Evolutionary conservation across 2,888 invertebrate genomes (phyloP).

Genomic region (Acanthosepion lycidas): DNA sequence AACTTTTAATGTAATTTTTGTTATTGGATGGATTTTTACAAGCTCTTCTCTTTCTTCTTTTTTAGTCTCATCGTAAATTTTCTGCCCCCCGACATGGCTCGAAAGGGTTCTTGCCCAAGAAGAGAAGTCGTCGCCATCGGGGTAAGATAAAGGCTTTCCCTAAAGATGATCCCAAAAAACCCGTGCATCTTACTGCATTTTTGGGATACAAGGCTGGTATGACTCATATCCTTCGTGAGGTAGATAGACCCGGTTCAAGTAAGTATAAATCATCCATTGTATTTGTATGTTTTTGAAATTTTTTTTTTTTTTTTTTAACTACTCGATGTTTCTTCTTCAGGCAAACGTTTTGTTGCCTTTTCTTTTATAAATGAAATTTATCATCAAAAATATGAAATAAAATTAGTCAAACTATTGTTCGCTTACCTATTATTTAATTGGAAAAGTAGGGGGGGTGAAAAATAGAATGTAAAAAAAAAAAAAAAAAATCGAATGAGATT

Average conservation of each 20-base stretch:
- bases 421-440: no score
- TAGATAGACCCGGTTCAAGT: slow-evolving; percentile 99
- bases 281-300: neutral
- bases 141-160: slow-evolving; percentile 99
- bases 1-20: no score
- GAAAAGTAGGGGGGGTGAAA: no score
- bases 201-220: slow-evolving; percentile 99
- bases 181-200: slow-evolving; percentile 97
- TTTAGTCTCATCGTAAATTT: slow-evolving; percentile 99
- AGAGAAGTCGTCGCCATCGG: slow-evolving; percentile 94
- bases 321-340: no score
- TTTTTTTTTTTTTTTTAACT: no score
- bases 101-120: slow-evolving; percentile 99
- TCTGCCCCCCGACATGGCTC: slow-evolving; percentile 99
- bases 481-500: no score
- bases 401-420: no score
- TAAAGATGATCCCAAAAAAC: slow-evolving; percentile 95
- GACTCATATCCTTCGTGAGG: slow-evolving; percentile 99
- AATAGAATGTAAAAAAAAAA: no score
- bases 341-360: no score
- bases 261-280: slow-evolving; percentile 77
- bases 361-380: no score
- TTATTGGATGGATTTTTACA: no score
- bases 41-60: slow-evolving; percentile 65
- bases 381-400: no score